These are phyloP conservation scores for Falco peregrinus DNA, from an alignment of 2,797 vertebrate genomes.

Conservation along the genomic window DNA sequence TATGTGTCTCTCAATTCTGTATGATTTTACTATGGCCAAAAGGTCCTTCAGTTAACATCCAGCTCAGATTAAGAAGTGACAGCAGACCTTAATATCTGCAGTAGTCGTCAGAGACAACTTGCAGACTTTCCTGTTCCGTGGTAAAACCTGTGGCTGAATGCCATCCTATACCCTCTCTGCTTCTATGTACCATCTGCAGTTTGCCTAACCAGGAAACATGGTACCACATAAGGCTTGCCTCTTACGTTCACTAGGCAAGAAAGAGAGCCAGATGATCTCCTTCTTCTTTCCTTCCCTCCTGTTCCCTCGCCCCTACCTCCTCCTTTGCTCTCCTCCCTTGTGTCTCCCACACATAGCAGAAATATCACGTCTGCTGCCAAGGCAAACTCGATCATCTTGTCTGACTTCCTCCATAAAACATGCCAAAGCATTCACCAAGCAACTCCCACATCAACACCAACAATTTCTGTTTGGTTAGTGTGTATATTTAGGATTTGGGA, in stretches of 20 bases:
- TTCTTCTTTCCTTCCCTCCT: not conserved
- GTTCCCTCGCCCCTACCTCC: not conserved
- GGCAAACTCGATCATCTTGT: slow-evolving; percentile 49
- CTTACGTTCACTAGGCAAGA: not conserved
- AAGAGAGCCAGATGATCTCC: not conserved
- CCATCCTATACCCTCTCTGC: not conserved
- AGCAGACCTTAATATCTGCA: not conserved
- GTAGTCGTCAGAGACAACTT: not conserved
- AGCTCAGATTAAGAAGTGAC: not conserved
- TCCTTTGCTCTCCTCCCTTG: not conserved
- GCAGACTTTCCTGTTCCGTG: not conserved
- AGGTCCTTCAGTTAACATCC: not conserved
- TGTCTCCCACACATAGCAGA: slow-evolving; percentile 27
- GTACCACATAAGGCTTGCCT: not conserved
- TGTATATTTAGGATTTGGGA: slow-evolving; percentile 14
- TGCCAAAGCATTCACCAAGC: slow-evolving; percentile 29
- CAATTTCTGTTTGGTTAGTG: slow-evolving; percentile 23
- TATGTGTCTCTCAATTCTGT: not conserved
- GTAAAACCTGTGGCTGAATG: not conserved
- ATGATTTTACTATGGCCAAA: not conserved
- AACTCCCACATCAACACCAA: slow-evolving; percentile 29
- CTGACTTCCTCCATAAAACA: slow-evolving; percentile 47
- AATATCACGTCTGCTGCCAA: not conserved
- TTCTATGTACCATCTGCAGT: not conserved
- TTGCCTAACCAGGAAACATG: not conserved